These are phyloP conservation scores for Philotrypesis tridentata DNA, from an alignment of 1,140 invertebrate genomes.

Conservation along the genomic window DNA sequence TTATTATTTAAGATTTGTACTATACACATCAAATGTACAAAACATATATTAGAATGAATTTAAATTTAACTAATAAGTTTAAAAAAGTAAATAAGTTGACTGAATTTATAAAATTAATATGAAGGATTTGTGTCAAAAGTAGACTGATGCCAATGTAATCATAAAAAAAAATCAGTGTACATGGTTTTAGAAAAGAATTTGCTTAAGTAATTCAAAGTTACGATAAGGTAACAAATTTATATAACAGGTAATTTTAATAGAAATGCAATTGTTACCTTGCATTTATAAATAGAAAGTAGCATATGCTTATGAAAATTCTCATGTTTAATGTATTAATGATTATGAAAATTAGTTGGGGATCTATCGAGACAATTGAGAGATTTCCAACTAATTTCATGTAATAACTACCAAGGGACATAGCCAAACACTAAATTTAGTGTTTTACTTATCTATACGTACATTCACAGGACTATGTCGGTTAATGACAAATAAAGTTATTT, in stretches of 20 bases:
- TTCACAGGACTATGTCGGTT: too few species aligned
- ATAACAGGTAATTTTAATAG: slow-evolving; percentile 90
- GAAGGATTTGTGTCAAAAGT: too few species aligned
- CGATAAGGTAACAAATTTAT: slow-evolving; percentile 79
- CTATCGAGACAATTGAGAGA: too few species aligned
- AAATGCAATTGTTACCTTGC: slow-evolving; percentile 83
- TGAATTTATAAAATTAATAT: too few species aligned
- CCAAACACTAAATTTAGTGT: too few species aligned
- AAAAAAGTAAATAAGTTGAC: neutral
- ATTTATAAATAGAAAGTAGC: slow-evolving; percentile 78
- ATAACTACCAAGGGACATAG: too few species aligned
- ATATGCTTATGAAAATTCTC: too few species aligned
- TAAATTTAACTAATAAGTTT: neutral
- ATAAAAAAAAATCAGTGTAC: neutral
- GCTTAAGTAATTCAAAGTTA: slow-evolving; percentile 72
- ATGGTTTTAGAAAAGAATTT: neutral
- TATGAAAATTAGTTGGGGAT: too few species aligned
- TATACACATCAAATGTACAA: neutral
- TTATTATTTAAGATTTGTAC: neutral
- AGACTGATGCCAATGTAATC: neutral
- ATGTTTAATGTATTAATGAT: too few species aligned
- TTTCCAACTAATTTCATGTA: too few species aligned
- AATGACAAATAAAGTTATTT: neutral
- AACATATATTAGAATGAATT: neutral
- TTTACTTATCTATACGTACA: too few species aligned